These are phyloP conservation scores for Drosophila oshimai DNA, from an alignment of 1,140 invertebrate species.

Conservation along the genomic window DNA sequence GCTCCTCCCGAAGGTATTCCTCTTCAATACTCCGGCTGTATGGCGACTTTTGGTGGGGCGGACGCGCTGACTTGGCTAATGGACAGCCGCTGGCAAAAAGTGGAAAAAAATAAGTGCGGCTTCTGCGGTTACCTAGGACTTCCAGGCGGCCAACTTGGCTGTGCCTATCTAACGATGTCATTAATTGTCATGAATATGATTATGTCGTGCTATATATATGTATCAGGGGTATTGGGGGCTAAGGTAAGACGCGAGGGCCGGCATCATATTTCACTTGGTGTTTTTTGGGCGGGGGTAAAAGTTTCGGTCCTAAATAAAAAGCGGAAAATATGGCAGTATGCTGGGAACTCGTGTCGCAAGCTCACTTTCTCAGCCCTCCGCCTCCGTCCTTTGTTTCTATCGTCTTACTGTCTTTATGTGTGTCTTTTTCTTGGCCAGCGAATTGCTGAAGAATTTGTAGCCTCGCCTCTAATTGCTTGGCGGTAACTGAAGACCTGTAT, in stretches of 20 bases:
- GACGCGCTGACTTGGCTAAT: conserved; percentile 43
- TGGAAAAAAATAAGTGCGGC: not conserved
- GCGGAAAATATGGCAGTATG: conserved; percentile 35
- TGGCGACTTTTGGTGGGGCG: not conserved
- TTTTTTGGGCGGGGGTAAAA: not conserved
- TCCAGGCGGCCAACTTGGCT: conserved; percentile 25
- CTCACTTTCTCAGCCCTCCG: not conserved
- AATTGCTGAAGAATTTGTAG: conserved; percentile 42
- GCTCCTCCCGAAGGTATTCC: not conserved
- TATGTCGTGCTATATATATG: conserved; percentile 18
- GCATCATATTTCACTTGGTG: conserved; percentile 26
- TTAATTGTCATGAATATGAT: conserved; percentile 78
- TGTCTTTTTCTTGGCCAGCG: conserved; percentile 7
- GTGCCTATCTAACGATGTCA: conserved; percentile 65
- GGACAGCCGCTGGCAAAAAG: conserved; percentile 39
- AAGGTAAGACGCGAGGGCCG: conserved; percentile 16
- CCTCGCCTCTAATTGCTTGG: conserved; percentile 37
- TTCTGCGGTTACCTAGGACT: conserved; percentile 28
- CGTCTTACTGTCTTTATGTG: not conserved
- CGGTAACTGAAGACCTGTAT: conserved; percentile 24
- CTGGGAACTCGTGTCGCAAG: conserved; percentile 11
- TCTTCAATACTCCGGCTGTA: not conserved
- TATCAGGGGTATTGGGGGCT: not conserved
- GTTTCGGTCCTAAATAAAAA: conserved; percentile 43
- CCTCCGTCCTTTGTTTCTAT: not conserved